A percentile compares a stretch with the other conserved stretches of the same genome.
Conservation (phyloP, 2,113 vertebrate genomes). For the Myodes glareolus region DNA sequence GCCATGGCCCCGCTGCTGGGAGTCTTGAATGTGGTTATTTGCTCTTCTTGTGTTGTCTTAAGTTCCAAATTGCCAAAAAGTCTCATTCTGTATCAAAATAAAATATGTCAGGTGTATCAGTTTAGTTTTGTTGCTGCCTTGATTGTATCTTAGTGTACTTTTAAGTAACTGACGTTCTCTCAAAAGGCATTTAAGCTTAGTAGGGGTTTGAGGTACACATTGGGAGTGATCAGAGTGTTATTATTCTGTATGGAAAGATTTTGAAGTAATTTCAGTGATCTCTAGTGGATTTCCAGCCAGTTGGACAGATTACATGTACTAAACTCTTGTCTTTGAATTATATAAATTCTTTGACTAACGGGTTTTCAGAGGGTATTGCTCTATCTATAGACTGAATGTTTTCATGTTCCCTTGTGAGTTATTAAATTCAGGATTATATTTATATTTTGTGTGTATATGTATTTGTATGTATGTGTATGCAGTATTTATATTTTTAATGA, state of each 20-base stretch:
- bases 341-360: not conserved
- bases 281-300: not conserved
- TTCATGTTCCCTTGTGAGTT: not conserved
- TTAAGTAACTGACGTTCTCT: not conserved
- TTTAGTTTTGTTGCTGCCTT: not conserved
- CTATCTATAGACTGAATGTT: not conserved
- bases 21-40: not conserved
- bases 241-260: not conserved
- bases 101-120: not conserved
- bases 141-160: not conserved
- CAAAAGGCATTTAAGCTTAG: not conserved
- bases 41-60: not conserved
- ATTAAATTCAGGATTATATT: not conserved
- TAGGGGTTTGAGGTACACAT: slow-evolving; percentile 12
- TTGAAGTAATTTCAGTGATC: slow-evolving; percentile 13
- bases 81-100: not conserved
- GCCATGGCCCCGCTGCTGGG: not conserved
- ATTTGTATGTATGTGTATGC: not conserved
- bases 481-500: not conserved
- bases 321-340: slow-evolving; percentile 25
- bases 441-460: not conserved
- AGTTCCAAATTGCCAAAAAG: not conserved
- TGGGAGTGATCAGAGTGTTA: not conserved
- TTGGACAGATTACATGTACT: not conserved
- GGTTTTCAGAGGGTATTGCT: not conserved